Conservation (phyloP, 2,113 vertebrate genomes). For the Tilapia sparmanii region DNA sequence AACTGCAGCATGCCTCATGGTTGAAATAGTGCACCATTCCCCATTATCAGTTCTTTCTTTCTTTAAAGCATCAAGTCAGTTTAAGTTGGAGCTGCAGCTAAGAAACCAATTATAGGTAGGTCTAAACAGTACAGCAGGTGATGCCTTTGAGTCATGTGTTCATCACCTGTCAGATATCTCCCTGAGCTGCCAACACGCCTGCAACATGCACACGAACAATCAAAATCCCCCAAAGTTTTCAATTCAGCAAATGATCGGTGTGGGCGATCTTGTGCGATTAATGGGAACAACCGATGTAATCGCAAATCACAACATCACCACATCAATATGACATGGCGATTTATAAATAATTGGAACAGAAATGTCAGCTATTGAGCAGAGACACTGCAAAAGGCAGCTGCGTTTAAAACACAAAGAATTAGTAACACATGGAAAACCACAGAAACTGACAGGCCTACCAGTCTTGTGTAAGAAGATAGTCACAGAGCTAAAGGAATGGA, state of each 20-base stretch:
- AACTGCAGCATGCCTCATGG: conserved; percentile 26
- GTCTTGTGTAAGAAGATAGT: background rate
- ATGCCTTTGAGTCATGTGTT: conserved; percentile 23
- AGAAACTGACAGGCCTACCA: background rate
- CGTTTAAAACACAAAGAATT: background rate
- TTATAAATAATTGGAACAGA: conserved; percentile 28
- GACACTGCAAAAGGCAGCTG: background rate
- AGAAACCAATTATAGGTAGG: conserved; percentile 25
- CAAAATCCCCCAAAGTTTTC: background rate
- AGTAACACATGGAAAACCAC: background rate
- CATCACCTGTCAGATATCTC: conserved; percentile 27
- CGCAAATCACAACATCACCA: conserved; percentile 36
- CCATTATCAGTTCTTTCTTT: background rate
- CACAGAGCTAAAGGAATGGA: background rate
- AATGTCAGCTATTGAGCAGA: background rate
- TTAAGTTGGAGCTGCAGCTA: background rate
- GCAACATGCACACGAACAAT: background rate
- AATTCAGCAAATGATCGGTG: background rate
- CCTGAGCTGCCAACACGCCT: background rate
- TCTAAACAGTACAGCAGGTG: conserved; percentile 16
- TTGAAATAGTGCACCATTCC: conserved; percentile 10
- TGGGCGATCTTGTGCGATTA: conserved; percentile 2
- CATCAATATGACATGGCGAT: conserved; percentile 42
- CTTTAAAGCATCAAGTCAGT: background rate
- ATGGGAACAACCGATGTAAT: conserved; percentile 39